Evolutionary conservation across 2,888 invertebrate species (phyloP).

Genomic region (Scaptomyza tumidula): DNA sequence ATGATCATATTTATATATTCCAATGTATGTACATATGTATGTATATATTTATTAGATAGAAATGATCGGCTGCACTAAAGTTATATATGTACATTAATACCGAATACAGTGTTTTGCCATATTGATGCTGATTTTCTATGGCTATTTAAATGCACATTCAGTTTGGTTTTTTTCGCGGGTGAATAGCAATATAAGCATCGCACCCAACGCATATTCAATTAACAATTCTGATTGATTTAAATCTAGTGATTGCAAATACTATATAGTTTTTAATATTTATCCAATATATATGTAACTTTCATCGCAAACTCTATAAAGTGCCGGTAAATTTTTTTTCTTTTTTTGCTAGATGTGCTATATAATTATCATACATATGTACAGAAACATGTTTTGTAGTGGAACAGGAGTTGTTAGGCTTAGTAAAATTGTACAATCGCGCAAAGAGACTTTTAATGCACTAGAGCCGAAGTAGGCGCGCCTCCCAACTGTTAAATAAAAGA

Average conservation of each 20-base stretch:
- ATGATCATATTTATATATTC: conserved; percentile 2
- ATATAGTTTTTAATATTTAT: not conserved
- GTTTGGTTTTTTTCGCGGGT: conserved; percentile 33
- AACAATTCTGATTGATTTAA: not conserved
- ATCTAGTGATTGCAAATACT: not conserved
- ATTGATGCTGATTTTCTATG: not conserved
- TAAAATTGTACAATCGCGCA: no score
- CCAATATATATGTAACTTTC: not conserved
- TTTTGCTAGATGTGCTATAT: no score
- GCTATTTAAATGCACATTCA: conserved; percentile 25
- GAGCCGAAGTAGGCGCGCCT: no score
- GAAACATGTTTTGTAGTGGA: no score
- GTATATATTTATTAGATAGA: conserved; percentile 35
- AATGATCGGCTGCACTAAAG: conserved; percentile 42
- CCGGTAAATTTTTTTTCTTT: not conserved
- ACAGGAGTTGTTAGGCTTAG: no score
- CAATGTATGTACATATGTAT: conserved; percentile 5
- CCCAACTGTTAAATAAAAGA: no score
- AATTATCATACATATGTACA: no score
- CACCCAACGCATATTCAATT: not conserved
- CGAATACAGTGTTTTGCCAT: not conserved
- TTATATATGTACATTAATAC: conserved; percentile 3
- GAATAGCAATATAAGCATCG: conserved; percentile 13
- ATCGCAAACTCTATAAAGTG: not conserved
- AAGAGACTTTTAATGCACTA: no score